phyloP scores from a whole-genome alignment of 2,888 invertebrate genomes.

The Suillia variegata region DNA sequence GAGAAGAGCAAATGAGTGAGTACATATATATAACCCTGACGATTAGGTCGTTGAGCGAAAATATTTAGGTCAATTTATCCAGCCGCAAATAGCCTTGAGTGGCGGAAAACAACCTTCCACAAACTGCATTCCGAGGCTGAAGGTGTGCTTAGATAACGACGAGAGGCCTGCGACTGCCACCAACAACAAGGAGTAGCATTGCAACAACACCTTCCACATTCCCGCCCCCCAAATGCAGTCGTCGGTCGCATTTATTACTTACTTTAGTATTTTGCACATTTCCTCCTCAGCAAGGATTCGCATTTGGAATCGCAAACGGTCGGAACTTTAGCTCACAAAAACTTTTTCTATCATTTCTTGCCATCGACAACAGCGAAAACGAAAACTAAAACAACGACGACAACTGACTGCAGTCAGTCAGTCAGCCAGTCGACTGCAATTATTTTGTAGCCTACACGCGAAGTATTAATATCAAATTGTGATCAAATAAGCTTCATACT shows the following conservation, averaged over 20 bases:
- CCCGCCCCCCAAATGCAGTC: slow-evolving; percentile 6
- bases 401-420: no score
- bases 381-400: no score
- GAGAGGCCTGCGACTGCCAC: no score
- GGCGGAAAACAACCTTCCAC: slow-evolving; percentile 58
- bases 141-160: slow-evolving; percentile 49
- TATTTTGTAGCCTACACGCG: not conserved
- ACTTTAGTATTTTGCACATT: not conserved
- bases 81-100: slow-evolving; percentile 61
- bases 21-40: slow-evolving; percentile 53
- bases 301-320: not conserved
- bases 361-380: not conserved
- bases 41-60: slow-evolving; percentile 59
- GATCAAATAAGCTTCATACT: no score
- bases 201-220: not conserved
- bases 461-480: not conserved
- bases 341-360: not conserved
- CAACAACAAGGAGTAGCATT: slow-evolving; percentile 8
- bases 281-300: not conserved
- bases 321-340: slow-evolving; percentile 6
- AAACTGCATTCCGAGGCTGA: slow-evolving; percentile 49
- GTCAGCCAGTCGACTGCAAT: not conserved
- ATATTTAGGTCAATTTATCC: slow-evolving; percentile 61
- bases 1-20: no score
- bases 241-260: not conserved